These are phyloP conservation scores for Loripinus fragilis DNA, from an alignment of 2,888 invertebrate species.

Conservation along the genomic window DNA sequence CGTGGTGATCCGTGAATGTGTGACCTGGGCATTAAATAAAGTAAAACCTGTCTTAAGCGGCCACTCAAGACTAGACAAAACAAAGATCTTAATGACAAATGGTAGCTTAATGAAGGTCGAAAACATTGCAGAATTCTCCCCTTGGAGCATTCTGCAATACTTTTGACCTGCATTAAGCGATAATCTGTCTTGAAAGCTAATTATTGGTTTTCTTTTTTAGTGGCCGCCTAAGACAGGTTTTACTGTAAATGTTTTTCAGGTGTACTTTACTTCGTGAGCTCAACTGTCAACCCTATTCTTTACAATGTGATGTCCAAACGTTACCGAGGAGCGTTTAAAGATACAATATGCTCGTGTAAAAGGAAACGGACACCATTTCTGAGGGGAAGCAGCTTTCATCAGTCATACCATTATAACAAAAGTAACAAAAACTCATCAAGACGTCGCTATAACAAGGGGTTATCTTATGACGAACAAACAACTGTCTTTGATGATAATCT, in stretches of 20 bases:
- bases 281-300: constrained; percentile 95
- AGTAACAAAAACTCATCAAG: neutral
- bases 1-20: too few species aligned
- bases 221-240: too few species aligned
- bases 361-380: constrained; percentile 8
- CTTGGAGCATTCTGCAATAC: too few species aligned
- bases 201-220: too few species aligned
- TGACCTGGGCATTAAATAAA: too few species aligned
- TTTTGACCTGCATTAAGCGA: too few species aligned
- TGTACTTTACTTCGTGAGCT: constrained; percentile 94
- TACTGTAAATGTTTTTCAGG: constrained; percentile 86
- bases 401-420: constrained; percentile 40
- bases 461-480: constrained; percentile 3
- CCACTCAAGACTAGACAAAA: too few species aligned
- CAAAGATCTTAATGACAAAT: too few species aligned
- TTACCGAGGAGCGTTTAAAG: constrained; percentile 94
- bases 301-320: constrained; percentile 98
- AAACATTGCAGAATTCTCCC: too few species aligned
- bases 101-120: too few species aligned
- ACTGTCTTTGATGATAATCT: constrained; percentile 11
- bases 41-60: too few species aligned
- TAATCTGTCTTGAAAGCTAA: too few species aligned
- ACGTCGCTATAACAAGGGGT: neutral
- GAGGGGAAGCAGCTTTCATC: constrained; percentile 40
- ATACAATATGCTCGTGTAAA: constrained; percentile 25